Evolutionary conservation across 2,113 vertebrate species (phyloP).

Genomic region (Tupaia tana): DNA sequence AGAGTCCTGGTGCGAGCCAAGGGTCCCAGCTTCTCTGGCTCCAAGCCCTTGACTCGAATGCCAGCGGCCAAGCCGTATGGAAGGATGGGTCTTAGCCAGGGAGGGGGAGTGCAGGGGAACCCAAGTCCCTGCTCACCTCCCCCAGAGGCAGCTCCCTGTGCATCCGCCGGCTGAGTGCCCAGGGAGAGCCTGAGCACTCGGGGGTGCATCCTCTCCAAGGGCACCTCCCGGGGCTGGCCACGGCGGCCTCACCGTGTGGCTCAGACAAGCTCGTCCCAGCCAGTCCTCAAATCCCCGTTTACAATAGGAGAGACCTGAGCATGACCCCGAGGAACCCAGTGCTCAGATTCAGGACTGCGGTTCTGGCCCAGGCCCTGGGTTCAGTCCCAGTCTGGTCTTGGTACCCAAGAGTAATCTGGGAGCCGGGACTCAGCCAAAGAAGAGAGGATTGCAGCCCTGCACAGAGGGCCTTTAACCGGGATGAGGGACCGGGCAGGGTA

Average conservation of each 20-base stretch:
- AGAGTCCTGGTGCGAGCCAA: neutral
- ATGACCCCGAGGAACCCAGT: neutral
- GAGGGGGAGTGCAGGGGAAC: neutral
- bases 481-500: neutral
- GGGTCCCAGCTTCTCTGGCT: no score
- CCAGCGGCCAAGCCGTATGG: fast-evolving
- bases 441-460: neutral
- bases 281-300: neutral
- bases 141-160: neutral
- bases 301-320: neutral
- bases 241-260: neutral
- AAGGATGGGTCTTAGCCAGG: neutral
- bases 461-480: neutral
- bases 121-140: neutral
- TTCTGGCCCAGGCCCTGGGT: neutral
- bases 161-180: no score
- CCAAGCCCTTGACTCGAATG: neutral
- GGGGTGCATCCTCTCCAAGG: neutral
- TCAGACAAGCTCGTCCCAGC: neutral
- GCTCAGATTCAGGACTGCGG: neutral
- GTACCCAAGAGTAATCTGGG: neutral
- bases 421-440: neutral
- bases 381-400: neutral
- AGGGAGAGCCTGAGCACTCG: neutral
- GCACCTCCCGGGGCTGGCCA: neutral